Conservation (phyloP, 2,113 vertebrate species). For the Myotis brandtii region DNA sequence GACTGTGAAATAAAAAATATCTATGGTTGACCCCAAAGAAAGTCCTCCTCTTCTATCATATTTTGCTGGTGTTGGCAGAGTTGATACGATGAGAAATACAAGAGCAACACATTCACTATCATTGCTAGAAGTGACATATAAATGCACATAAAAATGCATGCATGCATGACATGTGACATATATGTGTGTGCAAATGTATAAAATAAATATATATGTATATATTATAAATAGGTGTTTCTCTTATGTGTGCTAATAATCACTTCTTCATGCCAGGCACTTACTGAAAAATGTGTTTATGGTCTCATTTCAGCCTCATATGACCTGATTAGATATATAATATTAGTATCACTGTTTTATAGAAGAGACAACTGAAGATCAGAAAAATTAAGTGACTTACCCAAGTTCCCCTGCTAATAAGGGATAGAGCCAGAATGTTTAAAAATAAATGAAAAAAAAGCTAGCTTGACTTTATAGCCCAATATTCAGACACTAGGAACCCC, state of each 20-base stretch:
- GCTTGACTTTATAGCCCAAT: neutral
- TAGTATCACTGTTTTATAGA: neutral
- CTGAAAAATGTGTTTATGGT: neutral
- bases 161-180: neutral
- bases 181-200: neutral
- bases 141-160: neutral
- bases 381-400: neutral
- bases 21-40: neutral
- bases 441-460: neutral
- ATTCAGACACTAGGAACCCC: neutral
- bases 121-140: neutral
- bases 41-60: neutral
- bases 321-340: neutral
- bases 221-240: neutral
- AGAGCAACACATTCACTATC: neutral
- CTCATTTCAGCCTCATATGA: slow-evolving; percentile 1
- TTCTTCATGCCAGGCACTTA: neutral
- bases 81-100: neutral
- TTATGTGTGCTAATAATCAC: neutral
- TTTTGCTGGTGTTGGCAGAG: neutral
- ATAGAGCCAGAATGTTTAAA: neutral
- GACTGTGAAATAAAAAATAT: neutral
- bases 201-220: neutral
- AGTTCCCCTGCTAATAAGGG: neutral
- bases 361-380: neutral